These are phyloP conservation scores for Phortica okadai DNA, from an alignment of 2,888 invertebrate species.

Conservation along the genomic window DNA sequence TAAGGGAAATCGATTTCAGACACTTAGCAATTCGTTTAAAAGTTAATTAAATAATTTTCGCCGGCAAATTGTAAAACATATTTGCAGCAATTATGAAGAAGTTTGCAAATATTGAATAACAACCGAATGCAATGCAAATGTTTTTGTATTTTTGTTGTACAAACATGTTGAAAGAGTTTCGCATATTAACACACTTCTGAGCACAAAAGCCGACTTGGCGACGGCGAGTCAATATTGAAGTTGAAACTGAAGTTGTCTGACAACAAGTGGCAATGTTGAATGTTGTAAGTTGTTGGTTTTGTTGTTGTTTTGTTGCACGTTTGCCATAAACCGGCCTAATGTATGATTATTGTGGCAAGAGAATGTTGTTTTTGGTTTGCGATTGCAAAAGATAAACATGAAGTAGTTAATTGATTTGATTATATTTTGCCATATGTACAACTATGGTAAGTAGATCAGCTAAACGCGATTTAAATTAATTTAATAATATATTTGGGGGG, in stretches of 20 bases:
- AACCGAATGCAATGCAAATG: constrained; percentile 2
- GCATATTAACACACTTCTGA: constrained; percentile 22
- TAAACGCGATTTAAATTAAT: too few species aligned
- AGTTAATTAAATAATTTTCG: not conserved
- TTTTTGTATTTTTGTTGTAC: constrained; percentile 5
- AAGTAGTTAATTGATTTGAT: not conserved
- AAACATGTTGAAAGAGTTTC: constrained; percentile 21
- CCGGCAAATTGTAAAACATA: constrained; percentile 20
- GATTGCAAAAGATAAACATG: constrained; percentile 7
- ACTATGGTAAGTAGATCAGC: too few species aligned
- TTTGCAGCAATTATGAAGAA: constrained; percentile 15
- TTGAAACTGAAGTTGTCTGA: not conserved
- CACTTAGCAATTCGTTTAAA: not conserved
- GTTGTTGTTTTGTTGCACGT: constrained; percentile 1
- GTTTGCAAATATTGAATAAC: constrained; percentile 3
- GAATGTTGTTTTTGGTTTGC: not conserved
- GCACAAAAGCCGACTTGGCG: not conserved
- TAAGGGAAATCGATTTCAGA: not conserved
- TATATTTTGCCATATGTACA: not conserved
- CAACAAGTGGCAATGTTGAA: not conserved
- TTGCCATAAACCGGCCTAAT: not conserved
- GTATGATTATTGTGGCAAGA: not conserved
- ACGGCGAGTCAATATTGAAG: constrained; percentile 16
- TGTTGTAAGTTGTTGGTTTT: constrained; percentile 17
- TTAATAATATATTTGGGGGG: too few species aligned